Conservation (phyloP, 2,797 vertebrate genomes). For the Macropus fuliginosus region DNA sequence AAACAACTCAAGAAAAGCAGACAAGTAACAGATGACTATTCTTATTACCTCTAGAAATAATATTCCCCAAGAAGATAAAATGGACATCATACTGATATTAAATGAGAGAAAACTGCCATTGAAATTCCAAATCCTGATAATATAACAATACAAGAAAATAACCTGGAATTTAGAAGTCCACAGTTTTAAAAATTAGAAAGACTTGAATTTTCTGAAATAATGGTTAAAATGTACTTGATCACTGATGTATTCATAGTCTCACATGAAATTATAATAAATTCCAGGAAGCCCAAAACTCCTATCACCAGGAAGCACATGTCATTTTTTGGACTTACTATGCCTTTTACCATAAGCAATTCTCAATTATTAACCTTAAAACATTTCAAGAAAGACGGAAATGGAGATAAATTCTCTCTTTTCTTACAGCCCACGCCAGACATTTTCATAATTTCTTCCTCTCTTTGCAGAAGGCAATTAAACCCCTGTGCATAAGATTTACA, state of each 20-base stretch:
- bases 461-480: constrained; percentile 84
- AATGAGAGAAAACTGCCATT: constrained; percentile 77
- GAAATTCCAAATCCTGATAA: constrained; percentile 80
- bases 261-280: constrained; percentile 82
- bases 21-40: constrained; percentile 71
- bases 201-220: constrained; percentile 78
- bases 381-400: constrained; percentile 83
- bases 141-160: constrained; percentile 75
- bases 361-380: constrained; percentile 85
- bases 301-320: constrained; percentile 82
- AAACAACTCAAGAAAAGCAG: constrained; percentile 75
- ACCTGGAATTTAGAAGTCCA: constrained; percentile 80
- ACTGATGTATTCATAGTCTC: constrained; percentile 80
- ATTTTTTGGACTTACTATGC: constrained; percentile 79
- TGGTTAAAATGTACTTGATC: constrained; percentile 81
- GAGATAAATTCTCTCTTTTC: constrained; percentile 83
- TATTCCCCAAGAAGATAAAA: constrained; percentile 82
- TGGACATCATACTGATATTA: constrained; percentile 74
- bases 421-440: constrained; percentile 76
- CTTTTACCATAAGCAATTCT: constrained; percentile 84
- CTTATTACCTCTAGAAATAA: constrained; percentile 81
- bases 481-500: constrained; percentile 82
- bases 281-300: constrained; percentile 81
- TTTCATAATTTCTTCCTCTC: constrained; percentile 78
- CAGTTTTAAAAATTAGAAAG: constrained; percentile 84